Percentiles rank a stretch among this genome's conserved stretches.
Evolutionary conservation across 2,888 invertebrate species (phyloP).

Genomic region (Miltochrista miniata): DNA sequence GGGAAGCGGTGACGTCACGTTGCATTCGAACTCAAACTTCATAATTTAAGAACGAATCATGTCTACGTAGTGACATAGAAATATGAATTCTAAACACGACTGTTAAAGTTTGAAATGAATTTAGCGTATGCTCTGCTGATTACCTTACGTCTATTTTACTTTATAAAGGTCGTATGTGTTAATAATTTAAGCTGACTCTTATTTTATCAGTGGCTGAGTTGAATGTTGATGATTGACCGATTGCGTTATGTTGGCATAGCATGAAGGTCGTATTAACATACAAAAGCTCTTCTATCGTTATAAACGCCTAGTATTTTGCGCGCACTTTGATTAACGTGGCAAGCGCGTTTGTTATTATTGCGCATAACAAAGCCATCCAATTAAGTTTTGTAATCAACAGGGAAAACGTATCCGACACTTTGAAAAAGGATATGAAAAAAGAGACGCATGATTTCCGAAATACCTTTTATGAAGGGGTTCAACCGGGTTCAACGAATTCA

Average conservation of each 20-base stretch:
- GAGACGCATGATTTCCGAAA: too few species aligned
- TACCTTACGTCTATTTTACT: constrained; percentile 36
- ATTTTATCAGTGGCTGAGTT: constrained; percentile 27
- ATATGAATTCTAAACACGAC: constrained; percentile 16
- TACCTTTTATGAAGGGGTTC: too few species aligned
- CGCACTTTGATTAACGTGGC: constrained; percentile 2
- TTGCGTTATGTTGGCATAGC: constrained; percentile 41
- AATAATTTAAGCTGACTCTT: constrained; percentile 36
- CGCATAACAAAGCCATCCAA: not conserved
- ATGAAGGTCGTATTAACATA: constrained; percentile 44
- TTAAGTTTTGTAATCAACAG: too few species aligned
- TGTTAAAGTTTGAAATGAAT: constrained; percentile 18
- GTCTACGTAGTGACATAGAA: constrained; percentile 10
- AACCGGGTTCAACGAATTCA: too few species aligned
- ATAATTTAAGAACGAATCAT: constrained; percentile 40
- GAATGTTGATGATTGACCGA: constrained; percentile 28
- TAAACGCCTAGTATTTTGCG: constrained; percentile 36
- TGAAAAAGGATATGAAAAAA: too few species aligned
- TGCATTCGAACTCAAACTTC: constrained; percentile 55
- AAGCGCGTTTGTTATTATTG: constrained; percentile 16
- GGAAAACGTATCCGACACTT: too few species aligned
- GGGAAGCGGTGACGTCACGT: constrained; percentile 63
- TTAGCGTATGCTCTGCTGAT: constrained; percentile 25
- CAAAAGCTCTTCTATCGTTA: constrained; percentile 38
- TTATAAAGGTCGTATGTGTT: constrained; percentile 25